Evolutionary conservation across 2,113 vertebrate species (phyloP), one percentile per base, ranked within the genome.

Genomic region (Cynocephalus volans): DNA sequence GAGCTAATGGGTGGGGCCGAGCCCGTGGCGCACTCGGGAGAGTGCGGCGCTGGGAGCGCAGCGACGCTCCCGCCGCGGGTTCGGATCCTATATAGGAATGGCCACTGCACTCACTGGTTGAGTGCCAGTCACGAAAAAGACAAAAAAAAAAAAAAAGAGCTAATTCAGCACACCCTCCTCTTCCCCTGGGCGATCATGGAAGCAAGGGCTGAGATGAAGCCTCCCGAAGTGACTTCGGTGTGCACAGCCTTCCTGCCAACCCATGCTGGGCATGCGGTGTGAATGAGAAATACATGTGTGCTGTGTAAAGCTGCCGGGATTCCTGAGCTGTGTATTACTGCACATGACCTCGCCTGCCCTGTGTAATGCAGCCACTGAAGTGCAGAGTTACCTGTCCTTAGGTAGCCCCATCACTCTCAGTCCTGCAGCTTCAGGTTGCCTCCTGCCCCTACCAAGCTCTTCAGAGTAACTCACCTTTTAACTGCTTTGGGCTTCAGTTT

Each of bases 251-350:
- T 88, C 60, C n/a, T 87, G 33, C 36, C 1, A 0, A 48, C 41
- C 19, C 28, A 19, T 0, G 3, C 11, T 24, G 48, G 52, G 24
- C 23, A 2, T 8, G 6, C 8, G 54, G 6, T 41, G 14, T 31
- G 17, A 60, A 14, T 13, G 52, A 45, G 62, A 79, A 58, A 28
- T 41, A 56, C 26, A 10, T 5, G 23, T 9, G 17, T 21, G n/a
- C 48, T 41, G 9, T 15, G 50, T 45, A 14, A 26, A 65, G 24
- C 58, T 31, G 1, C 11, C 24, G 23, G 79, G 65, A 12, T 94
- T 52, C 52, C 36, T 0, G 0, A 69, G n/a, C 28, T 75, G 4
- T 50, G 15, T 8, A 8, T 60, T 21, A 33, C 33, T 19, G 8
- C 50, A 52, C 4, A 7, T 21, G 36, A 28, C 67, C 41, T n/a